Evolutionary conservation across 2,797 vertebrate genomes (phyloP), one percentile per base, ranked within the genome.

Genomic region (Chaenodraco wilsoni): DNA sequence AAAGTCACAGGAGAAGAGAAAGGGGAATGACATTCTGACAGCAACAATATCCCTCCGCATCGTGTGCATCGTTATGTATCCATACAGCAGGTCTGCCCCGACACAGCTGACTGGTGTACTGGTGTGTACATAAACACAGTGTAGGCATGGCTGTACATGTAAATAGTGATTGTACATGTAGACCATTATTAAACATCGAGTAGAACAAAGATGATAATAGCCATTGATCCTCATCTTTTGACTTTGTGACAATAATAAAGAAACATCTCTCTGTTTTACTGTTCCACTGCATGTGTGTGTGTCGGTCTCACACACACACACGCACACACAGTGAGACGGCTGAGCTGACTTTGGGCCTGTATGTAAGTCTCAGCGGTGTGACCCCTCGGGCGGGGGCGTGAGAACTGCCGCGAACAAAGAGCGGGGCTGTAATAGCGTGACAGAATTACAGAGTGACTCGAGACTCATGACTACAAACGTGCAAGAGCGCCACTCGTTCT

Each of bases 381-480:
- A 94, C 92, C 90, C 91, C 83, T 83, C 0, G 46, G 75, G 78
- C 49, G 56, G 80, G 88, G 86, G 88, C 89, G 89, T 93, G 91
- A 92, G 91, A 94, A 93, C 86, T 9, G 33, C 43, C 23, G 50
- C 43, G 54, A 89, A 93, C 90, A 92, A 94, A 90, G 88, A 84
- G 83, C 15, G 1, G 65, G 82, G 84, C 78, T 89, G 87, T 87
- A 83, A 76, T 83, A 85, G 88, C 89, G 86, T 91, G 91, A 92
- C 92, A 89, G 82, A 90, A 89, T 89, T 92, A 90, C 88, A 83
- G 82, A 91, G 84, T 50, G 79, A 85, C 87, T 91, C 48, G 4
- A 83, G 83, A 81, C 83, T 83, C 78, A 72, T 73, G 88, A 88
- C 88, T 69, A 81, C 69, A 61, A 79, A 84, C 78, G 82, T 52